Evolutionary conservation across 2,113 vertebrate genomes (phyloP).

Genomic region (Hiodon tergisus): DNA sequence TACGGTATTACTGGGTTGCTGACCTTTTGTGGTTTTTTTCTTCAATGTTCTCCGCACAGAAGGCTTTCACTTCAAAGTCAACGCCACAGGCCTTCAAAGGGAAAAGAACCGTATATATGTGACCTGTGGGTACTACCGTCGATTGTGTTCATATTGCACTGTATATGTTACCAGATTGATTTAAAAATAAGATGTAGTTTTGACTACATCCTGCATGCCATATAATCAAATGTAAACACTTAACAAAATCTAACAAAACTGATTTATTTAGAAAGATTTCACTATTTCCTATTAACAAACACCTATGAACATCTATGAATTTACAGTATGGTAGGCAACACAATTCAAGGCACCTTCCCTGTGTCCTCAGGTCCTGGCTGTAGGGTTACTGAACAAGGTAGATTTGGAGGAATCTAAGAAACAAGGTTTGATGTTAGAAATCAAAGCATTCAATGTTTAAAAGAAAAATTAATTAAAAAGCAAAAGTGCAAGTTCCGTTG

Average conservation of each 20-base stretch:
- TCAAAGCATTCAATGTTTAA: background rate
- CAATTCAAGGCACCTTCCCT: slow-evolving; percentile 57
- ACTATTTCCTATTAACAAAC: background rate
- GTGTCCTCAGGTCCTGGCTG: slow-evolving; percentile 74
- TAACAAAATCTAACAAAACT: too few species aligned
- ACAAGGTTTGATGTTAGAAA: background rate
- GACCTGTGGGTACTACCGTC: background rate
- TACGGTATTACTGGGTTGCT: background rate
- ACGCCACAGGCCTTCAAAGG: slow-evolving; percentile 26
- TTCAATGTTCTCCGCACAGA: slow-evolving; percentile 85
- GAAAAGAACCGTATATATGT: background rate
- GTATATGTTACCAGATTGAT: too few species aligned
- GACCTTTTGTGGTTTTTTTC: slow-evolving; percentile 96
- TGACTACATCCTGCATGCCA: background rate
- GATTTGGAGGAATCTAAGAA: slow-evolving; percentile 68
- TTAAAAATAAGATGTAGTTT: too few species aligned
- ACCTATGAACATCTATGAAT: background rate
- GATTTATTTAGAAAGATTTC: background rate
- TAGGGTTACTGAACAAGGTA: slow-evolving; percentile 71
- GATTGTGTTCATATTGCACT: too few species aligned
- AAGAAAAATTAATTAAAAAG: too few species aligned
- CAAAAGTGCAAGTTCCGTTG: too few species aligned
- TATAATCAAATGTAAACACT: background rate
- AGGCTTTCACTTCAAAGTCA: slow-evolving; percentile 73
- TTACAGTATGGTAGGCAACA: background rate